A percentile compares a stretch with the other conserved stretches of the same genome.
Conservation (phyloP, 2,888 invertebrate species). For the Agelastica alni region DNA sequence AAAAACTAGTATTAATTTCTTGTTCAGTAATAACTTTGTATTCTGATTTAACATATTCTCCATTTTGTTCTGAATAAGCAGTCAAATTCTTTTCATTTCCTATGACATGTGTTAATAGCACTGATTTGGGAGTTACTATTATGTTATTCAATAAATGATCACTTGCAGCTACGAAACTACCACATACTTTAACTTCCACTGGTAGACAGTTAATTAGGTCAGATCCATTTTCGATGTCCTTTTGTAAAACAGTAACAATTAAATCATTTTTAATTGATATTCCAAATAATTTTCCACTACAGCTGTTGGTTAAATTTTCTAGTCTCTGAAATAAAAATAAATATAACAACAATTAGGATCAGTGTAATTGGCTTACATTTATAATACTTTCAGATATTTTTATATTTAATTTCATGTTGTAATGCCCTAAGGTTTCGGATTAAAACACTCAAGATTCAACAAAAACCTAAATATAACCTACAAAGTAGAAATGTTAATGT, state of each 20-base stretch:
- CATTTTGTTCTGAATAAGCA: constrained; percentile 9
- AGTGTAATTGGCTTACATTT: background rate
- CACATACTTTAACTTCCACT: constrained; percentile 77
- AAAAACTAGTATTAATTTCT: constrained; percentile 63
- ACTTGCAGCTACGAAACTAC: constrained; percentile 66
- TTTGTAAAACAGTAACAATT: constrained; percentile 69
- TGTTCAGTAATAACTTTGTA: constrained; percentile 62
- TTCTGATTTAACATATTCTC: constrained; percentile 4
- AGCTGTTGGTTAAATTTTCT: constrained; percentile 64
- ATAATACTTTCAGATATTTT: constrained; percentile 70
- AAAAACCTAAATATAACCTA: background rate
- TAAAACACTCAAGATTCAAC: background rate
- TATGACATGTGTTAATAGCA: constrained; percentile 2
- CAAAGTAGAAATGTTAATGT: too few relatives aligned
- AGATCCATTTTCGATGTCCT: constrained; percentile 64
- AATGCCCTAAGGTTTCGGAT: background rate
- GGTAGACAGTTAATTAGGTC: constrained; percentile 70
- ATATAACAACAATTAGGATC: background rate
- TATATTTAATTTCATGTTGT: constrained; percentile 73
- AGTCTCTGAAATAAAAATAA: constrained; percentile 63
- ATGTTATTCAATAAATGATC: background rate
- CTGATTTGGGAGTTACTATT: background rate
- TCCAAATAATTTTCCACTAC: constrained; percentile 75
- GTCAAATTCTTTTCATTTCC: constrained; percentile 2
- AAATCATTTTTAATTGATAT: constrained; percentile 73